Conservation (phyloP, 2,113 vertebrate species). For the Dicaeum eximium region DNA sequence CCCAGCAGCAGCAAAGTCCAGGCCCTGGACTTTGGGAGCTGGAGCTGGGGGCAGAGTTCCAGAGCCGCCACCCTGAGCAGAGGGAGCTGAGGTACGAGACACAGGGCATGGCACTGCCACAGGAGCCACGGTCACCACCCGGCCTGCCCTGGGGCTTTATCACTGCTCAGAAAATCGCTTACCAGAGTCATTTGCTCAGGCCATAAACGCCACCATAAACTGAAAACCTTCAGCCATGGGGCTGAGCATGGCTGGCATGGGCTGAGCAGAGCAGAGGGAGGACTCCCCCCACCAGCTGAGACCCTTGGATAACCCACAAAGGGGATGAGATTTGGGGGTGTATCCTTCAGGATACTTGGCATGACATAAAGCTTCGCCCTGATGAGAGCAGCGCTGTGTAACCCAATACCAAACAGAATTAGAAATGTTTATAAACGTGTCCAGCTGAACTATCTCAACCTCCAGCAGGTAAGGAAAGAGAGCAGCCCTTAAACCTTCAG, state of each 20-base stretch:
- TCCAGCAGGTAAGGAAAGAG: background rate
- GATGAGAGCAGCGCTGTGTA: background rate
- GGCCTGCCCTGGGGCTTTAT: accelerated
- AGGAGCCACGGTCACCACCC: accelerated
- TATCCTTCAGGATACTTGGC: background rate
- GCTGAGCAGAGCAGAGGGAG: background rate
- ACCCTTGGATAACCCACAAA: background rate
- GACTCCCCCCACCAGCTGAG: background rate
- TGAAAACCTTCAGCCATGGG: accelerated
- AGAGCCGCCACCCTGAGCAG: background rate
- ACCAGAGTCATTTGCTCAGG: background rate
- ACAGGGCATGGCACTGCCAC: accelerated
- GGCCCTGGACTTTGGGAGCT: too few species aligned
- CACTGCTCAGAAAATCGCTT: background rate
- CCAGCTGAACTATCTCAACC: background rate
- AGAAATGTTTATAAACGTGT: background rate
- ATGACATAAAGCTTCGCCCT: accelerated
- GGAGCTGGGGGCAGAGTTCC: background rate
- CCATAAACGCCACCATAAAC: background rate
- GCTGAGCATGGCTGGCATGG: background rate
- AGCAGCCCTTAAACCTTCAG: background rate
- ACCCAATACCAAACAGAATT: accelerated
- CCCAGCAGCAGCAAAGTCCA: background rate
- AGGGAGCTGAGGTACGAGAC: accelerated
- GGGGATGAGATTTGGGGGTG: background rate